Evolutionary conservation across 2,888 invertebrate genomes (phyloP).

Genomic region (Lepidocyrtinus sp.): DNA sequence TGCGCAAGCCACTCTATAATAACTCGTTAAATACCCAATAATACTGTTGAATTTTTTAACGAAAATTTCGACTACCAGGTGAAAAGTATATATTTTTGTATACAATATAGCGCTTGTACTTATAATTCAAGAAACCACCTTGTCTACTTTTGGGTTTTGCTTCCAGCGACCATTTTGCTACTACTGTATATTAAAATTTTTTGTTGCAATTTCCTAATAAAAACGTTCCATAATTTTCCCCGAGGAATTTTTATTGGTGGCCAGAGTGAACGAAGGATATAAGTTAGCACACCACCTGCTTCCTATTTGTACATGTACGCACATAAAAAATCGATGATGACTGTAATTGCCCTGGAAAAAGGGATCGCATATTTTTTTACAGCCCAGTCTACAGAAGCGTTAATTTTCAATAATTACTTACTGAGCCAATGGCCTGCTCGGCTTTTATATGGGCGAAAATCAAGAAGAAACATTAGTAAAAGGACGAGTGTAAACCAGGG

Average conservation of each 20-base stretch:
- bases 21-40: no score
- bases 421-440: constrained; percentile 20
- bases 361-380: constrained; percentile 27
- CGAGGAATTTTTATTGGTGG: constrained; percentile 30
- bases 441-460: constrained; percentile 7
- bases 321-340: constrained; percentile 20
- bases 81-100: no score
- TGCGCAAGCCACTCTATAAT: no score
- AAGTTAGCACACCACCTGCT: constrained; percentile 30
- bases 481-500: constrained; percentile 4
- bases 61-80: no score
- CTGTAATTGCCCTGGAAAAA: not conserved
- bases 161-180: not conserved
- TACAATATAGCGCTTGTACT: no score
- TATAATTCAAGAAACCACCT: no score
- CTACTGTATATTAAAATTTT: not conserved
- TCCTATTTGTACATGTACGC: constrained; percentile 12
- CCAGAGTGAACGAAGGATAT: constrained; percentile 1
- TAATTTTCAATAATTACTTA: constrained; percentile 50
- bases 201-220: not conserved
- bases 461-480: constrained; percentile 18
- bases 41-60: no score
- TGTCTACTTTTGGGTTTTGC: no score
- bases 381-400: constrained; percentile 17
- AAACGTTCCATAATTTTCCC: not conserved